Evolutionary conservation across 1,140 invertebrate species (phyloP), one percentile per base, ranked within the genome.

Genomic region (Drosophila kikkawai): DNA sequence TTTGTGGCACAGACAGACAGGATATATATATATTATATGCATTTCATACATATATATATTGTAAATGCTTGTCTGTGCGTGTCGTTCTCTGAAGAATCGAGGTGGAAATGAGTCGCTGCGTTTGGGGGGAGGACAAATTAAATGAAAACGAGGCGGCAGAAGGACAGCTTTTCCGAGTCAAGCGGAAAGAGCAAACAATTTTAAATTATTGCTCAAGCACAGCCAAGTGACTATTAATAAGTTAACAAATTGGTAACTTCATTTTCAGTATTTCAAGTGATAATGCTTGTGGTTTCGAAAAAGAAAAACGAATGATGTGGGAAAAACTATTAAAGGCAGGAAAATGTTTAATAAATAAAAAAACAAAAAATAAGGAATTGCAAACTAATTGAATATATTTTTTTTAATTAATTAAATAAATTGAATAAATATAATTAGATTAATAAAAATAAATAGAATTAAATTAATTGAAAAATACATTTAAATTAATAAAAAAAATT

Each of bases 181-280:
- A 42, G 67, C 69, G 67, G 69, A 73, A 73, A 44, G 45, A 50
- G 67, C 67, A 70, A 70, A 68, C 64, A 59, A 73, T 71, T 73
- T 73, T 42, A 71, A 73, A 73, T 71, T 59, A 73, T 71, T 71
- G 67, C 41, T 71, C 69, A 73, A 59, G 67, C 66, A 59, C 37
- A 71, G 32, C 44, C 37, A 42, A 73, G 66, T 71, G 53, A 59
- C 44, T 59, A 50, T 58, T 70, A 70, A 73, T 73, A 48, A 58
- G 66, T 73, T 55, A 73, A 70, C 66, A 73, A 73, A 70, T 73
- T 70, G 69, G 36, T 9, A 41, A 41, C 51, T 70, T 68, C 12
- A 58, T 59, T 56, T 56, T 34, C 22, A 55, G 26, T 44, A 37
- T 37, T 58, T 50, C 29, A 36, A 55, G 19, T 32, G 15, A 57